Base-by-base conservation (phyloP, 1,140 invertebrate species). In the Drosophila grimshawi region DNA sequence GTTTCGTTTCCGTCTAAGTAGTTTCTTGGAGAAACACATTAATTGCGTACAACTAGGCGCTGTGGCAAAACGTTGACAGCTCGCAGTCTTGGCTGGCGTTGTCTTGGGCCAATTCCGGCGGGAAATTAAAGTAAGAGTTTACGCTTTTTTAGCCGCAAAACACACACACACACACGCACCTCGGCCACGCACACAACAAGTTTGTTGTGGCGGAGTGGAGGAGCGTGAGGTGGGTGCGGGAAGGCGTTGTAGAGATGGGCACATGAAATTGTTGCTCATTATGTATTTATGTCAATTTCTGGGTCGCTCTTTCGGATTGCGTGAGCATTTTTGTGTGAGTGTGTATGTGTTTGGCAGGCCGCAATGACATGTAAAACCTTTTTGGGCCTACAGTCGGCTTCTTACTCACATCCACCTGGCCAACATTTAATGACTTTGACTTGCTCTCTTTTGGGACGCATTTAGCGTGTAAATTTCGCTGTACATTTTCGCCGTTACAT, bases 71-170 rank as follows among this genome's bases (percentile, higher is more conserved):
- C 70, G 83, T 72, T 82, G 83, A 82, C 82, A 86, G 82, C 72
- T 71, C 48, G 59, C 55, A 51, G 70, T 78, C 70, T 78, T 77
- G 83, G 49, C 68, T 49, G 53, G 7, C 72, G 51, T 67, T 72
- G 80, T 76, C 70, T 77, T 82, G 66, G 64, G 65, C 73, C 83
- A 83, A 86, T 90, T 90, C 86, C 86, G 52, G 74, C 76, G 86
- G 86, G 86, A 90, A 90, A 90, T 90, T 90, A 90, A 90, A 90
- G 86, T 91, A 90, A 90, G 90, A 88, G 83, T 85, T 83, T 83
- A 88, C 73, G 83, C 71, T 88, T 86, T 80, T 80, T 86, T 83
- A 81, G 83, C 79, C 68, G 65, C 73, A 80, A 62, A 46, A 51
- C 11, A 55, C 61, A 65, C 56, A 53, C 41, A 61, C 67, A 32